phyloP scores from a whole-genome alignment of 1,140 invertebrate species.

The Eulimnadia texana region DNA sequence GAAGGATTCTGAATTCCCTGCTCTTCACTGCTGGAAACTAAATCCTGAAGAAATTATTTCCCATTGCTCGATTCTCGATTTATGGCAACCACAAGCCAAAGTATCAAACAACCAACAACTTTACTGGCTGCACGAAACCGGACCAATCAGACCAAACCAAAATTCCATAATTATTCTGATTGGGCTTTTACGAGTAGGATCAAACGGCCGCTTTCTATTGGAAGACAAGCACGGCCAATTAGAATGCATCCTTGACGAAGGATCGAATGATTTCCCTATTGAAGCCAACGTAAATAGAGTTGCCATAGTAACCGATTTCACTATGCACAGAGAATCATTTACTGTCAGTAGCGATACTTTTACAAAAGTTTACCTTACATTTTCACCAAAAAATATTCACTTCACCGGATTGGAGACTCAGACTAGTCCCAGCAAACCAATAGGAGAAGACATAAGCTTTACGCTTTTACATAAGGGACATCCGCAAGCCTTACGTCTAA shows the following conservation, averaged over 20 bases:
- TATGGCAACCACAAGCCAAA: background rate
- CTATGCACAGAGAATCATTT: slow-evolving; percentile 10
- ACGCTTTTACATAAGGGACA: background rate
- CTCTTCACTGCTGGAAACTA: background rate
- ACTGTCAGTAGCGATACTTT: background rate
- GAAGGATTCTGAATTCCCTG: background rate
- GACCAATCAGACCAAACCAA: background rate
- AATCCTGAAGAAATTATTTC: background rate
- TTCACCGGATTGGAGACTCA: background rate
- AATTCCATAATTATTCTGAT: background rate
- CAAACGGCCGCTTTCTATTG: slow-evolving; percentile 7
- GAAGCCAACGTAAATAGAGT: background rate
- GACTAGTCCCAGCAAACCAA: too few relatives aligned
- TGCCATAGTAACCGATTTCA: slow-evolving; percentile 7
- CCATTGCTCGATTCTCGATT: background rate
- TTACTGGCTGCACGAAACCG: slow-evolving; percentile 4
- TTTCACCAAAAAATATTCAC: background rate
- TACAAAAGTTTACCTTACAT: background rate
- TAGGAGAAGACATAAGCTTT: background rate
- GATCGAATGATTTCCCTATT: background rate
- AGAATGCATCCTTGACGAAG: slow-evolving; percentile 6
- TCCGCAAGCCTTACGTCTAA: background rate
- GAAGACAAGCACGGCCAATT: background rate
- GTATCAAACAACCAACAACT: background rate
- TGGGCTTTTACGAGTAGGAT: background rate